Conservation (phyloP, 2,888 invertebrate genomes). For the Serrognathus titanus region DNA sequence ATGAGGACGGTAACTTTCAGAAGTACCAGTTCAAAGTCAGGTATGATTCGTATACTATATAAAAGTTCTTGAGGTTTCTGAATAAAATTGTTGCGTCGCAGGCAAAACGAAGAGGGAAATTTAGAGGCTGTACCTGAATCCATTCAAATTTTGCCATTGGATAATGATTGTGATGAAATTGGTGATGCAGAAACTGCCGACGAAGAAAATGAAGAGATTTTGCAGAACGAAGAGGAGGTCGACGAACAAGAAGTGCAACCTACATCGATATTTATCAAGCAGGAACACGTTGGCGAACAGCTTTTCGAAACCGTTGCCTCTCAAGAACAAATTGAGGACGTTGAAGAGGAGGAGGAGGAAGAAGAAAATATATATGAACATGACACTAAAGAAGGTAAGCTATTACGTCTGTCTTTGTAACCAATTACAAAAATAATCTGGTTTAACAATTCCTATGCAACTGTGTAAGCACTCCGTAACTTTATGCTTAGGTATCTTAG, state of each 20-base stretch:
- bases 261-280: conserved; percentile 5
- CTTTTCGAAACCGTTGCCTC: not conserved
- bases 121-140: conserved; percentile 45
- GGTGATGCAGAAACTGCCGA: conserved; percentile 5
- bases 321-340: not conserved
- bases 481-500: conserved; percentile 8
- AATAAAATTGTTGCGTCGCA: conserved; percentile 20
- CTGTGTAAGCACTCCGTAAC: not conserved
- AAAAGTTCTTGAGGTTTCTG: conserved; percentile 3
- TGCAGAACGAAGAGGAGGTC: not conserved
- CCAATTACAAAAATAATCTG: too few relatives aligned
- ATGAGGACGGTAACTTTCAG: conserved; percentile 45
- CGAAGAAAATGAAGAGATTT: not conserved
- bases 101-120: conserved; percentile 44
- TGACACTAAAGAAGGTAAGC: conserved; percentile 14
- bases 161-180: conserved; percentile 12
- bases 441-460: too few relatives aligned
- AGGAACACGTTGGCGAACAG: conserved; percentile 7
- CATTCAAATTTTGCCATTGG: conserved; percentile 38
- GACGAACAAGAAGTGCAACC: not conserved
- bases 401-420: too few relatives aligned
- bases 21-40: conserved; percentile 46
- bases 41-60: conserved; percentile 25
- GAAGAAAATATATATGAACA: conserved; percentile 11
- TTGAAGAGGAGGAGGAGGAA: conserved; percentile 5